phyloP scores from a whole-genome alignment of 2,797 vertebrate genomes.

The Oreochromis grahami region DNA sequence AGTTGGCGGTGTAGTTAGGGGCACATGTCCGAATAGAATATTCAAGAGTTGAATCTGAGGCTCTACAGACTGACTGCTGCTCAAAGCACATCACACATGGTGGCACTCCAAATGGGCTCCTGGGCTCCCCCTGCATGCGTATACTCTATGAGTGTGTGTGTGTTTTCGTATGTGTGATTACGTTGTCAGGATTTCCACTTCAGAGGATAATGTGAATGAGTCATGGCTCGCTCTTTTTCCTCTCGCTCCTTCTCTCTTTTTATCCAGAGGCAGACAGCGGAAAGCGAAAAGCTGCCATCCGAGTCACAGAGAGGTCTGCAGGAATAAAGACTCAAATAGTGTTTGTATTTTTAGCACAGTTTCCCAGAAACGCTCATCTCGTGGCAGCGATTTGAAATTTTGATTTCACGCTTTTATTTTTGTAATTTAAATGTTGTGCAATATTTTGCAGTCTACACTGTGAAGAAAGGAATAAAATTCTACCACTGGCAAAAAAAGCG shows the following conservation, averaged over 20 bases:
- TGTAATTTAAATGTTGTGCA: neutral
- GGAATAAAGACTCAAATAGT: constrained; percentile 20
- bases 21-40: constrained; percentile 3
- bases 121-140: constrained; percentile 16
- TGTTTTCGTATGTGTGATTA: constrained; percentile 15
- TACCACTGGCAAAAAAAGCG: neutral
- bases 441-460: rapidly evolving
- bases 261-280: constrained; percentile 42
- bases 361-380: neutral
- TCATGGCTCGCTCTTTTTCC: constrained; percentile 43
- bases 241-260: constrained; percentile 24
- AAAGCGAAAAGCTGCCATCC: constrained; percentile 46
- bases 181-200: constrained; percentile 69
- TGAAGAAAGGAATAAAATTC: neutral
- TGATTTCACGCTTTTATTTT: neutral
- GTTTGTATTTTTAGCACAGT: constrained; percentile 16
- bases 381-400: neutral
- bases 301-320: constrained; percentile 28
- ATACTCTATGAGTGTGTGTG: neutral
- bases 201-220: constrained; percentile 67
- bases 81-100: constrained; percentile 53
- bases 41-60: constrained; percentile 3
- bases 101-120: constrained; percentile 53
- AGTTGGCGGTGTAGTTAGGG: neutral
- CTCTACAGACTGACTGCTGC: constrained; percentile 33